Evolutionary conservation across 2,797 vertebrate species (phyloP).

Genomic region (Alectoris magna): DNA sequence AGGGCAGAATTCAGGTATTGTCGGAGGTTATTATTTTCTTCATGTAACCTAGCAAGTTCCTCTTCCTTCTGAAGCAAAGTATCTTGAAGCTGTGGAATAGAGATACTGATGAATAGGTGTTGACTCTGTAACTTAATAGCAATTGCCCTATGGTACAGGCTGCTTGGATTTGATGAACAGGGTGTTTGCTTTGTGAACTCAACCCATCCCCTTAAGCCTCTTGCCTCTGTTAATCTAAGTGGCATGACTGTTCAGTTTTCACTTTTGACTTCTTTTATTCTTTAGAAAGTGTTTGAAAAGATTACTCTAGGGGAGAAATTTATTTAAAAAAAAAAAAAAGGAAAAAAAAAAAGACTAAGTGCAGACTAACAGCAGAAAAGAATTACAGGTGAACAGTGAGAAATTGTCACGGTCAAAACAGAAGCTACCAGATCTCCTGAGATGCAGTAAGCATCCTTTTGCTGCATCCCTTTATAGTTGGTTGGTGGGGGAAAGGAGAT

Average conservation of each 20-base stretch:
- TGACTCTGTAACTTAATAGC: slow-evolving; percentile 77
- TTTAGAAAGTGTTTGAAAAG: slow-evolving; percentile 51
- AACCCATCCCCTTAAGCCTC: slow-evolving; percentile 38
- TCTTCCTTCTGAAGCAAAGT: slow-evolving; percentile 93
- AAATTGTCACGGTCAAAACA: not conserved
- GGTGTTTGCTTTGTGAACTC: slow-evolving; percentile 70
- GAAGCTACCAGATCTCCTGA: not conserved
- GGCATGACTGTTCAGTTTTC: slow-evolving; percentile 67
- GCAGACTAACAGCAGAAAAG: slow-evolving; percentile 33
- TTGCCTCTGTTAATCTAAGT: slow-evolving; percentile 41
- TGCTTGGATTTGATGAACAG: slow-evolving; percentile 57
- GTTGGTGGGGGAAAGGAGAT: not conserved
- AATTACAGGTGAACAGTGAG: slow-evolving; percentile 51
- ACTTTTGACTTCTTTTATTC: slow-evolving; percentile 63
- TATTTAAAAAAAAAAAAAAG: not conserved
- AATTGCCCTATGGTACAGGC: slow-evolving; percentile 37
- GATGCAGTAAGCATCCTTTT: not conserved
- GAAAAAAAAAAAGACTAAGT: slow-evolving; percentile 19
- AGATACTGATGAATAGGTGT: slow-evolving; percentile 71
- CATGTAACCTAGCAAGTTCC: slow-evolving; percentile 90
- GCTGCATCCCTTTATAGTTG: not conserved
- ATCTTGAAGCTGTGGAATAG: slow-evolving; percentile 89
- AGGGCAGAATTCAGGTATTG: slow-evolving; percentile 91
- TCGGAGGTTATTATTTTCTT: slow-evolving; percentile 92
- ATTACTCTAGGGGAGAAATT: slow-evolving; percentile 21